phyloP scores from a whole-genome alignment of 2,888 invertebrate genomes.

The Euzophera pinguis region DNA sequence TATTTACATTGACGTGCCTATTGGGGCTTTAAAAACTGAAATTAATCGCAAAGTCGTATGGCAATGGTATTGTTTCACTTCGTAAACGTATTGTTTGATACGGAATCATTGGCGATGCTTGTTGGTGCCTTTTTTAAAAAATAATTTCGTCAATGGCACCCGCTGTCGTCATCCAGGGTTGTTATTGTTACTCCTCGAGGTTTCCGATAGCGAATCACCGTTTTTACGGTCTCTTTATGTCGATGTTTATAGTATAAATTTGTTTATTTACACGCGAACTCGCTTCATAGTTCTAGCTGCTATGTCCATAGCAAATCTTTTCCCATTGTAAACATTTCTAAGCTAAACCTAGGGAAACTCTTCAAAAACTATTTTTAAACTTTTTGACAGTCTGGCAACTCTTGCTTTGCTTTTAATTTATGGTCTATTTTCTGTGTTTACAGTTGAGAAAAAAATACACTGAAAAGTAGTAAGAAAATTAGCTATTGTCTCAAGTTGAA shows the following conservation, averaged over 20 bases:
- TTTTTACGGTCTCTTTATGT: constrained; percentile 61
- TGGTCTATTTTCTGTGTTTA: background rate
- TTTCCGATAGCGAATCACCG: constrained; percentile 53
- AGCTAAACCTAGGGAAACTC: background rate
- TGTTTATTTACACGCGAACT: constrained; percentile 71
- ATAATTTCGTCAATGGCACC: constrained; percentile 26
- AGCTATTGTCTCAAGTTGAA: too few relatives aligned
- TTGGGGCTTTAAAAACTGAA: constrained; percentile 47
- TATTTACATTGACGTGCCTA: constrained; percentile 54
- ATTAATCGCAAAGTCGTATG: constrained; percentile 28
- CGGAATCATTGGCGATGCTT: constrained; percentile 19
- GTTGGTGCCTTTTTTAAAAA: constrained; percentile 37
- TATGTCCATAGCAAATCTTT: constrained; percentile 2
- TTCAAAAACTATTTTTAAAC: background rate
- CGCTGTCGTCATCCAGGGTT: constrained; percentile 26
- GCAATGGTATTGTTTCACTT: constrained; percentile 16
- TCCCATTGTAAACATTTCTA: constrained; percentile 1
- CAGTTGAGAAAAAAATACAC: background rate
- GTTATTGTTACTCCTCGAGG: constrained; percentile 29
- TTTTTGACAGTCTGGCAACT: background rate
- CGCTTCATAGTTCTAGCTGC: constrained; percentile 31
- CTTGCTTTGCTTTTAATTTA: background rate
- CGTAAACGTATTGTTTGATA: constrained; percentile 15
- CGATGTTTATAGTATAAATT: constrained; percentile 65
- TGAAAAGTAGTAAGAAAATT: too few relatives aligned